Percentiles rank a stretch among this genome's conserved stretches.
phyloP scores from a whole-genome alignment of 1,140 invertebrate species.

The Aphelenchoides fujianensis region DNA sequence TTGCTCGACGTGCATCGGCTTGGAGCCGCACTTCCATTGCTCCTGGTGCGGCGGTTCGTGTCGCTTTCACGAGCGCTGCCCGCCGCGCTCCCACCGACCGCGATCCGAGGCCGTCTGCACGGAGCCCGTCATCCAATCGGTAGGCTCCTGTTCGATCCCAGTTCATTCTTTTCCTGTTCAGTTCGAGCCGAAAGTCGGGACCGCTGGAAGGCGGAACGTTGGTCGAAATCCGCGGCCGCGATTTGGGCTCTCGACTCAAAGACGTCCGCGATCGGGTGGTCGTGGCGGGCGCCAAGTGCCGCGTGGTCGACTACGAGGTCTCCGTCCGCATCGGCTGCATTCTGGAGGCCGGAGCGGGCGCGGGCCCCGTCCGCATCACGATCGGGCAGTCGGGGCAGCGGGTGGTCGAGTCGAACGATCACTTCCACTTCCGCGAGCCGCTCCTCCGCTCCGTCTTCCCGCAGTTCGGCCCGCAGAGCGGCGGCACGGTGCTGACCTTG shows the following conservation, averaged over 20 bases:
- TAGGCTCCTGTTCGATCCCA: no score
- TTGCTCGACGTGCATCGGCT: conserved; percentile 85
- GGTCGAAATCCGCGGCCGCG: conserved; percentile 89
- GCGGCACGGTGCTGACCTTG: conserved; percentile 85
- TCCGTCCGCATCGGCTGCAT: conserved; percentile 40
- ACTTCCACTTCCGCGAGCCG: conserved; percentile 73
- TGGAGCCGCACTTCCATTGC: conserved; percentile 78
- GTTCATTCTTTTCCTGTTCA: conserved; percentile 64
- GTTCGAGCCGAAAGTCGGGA: conserved; percentile 86
- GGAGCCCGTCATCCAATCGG: conserved; percentile 84
- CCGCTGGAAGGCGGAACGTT: conserved; percentile 91
- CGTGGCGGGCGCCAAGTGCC: conserved; percentile 83
- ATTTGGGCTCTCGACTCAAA: conserved; percentile 82
- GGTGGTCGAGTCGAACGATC: conserved; percentile 41
- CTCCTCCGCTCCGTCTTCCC: conserved; percentile 79
- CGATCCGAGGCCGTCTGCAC: conserved; percentile 75
- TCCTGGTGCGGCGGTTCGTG: conserved; percentile 86
- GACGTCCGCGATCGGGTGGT: conserved; percentile 86
- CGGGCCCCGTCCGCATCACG: conserved; percentile 52
- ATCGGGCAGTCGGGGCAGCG: conserved; percentile 45
- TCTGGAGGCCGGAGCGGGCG: conserved; percentile 32
- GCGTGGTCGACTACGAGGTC: conserved; percentile 61
- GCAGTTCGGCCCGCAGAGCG: conserved; percentile 81
- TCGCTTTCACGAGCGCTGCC: conserved; percentile 78
- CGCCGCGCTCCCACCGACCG: conserved; percentile 67